Base-by-base conservation (phyloP, 1,140 invertebrate genomes). In the Callitettix versicolor region DNA sequence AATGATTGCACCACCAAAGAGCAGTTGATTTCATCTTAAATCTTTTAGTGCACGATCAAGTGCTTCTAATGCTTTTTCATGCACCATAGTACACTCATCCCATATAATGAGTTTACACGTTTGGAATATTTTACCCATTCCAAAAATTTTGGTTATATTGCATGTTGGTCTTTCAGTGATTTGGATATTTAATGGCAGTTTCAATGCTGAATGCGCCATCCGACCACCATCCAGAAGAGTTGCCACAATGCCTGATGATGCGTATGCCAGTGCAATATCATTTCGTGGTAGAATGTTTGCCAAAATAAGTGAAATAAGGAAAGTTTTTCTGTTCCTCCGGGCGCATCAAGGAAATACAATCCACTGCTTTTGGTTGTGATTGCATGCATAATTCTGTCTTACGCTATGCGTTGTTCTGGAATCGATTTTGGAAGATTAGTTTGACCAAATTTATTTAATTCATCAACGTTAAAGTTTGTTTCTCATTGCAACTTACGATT, bases 171-270 rank as follows among this genome's bases (percentile, higher is more conserved):
- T 53, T 41, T 60, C 55, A 3, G 63, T 1, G n/a, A 15, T 14
- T 15, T 42, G n/a, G 6, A 42, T 15, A 42, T 42, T 42, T 18
- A 42, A 42, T 6, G n/a, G 40, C 40, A 42, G n/a, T n/a, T 42
- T 42, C 5, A 42, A 42, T 7, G 40, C 53, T 3, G 63, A 67
- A 64, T 75, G 69, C 21, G 64, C 64, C 18, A 67, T 74, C 58
- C 62, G 54, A n/a, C 67, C 69, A 42, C 64, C 63, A 14, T 60
- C 47, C 21, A 72, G 33, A 2, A 71, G 53, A 11, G 65, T 69
- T 36, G 67, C 65, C 11, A 69, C 69, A 30, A 75, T 70, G 18
- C 70, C 71, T 24, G 68, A 67, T 26, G 63, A 69, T 30, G 70
- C 68, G 0, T 67, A 48, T n/a, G 65, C 63, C 7, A 69, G 21